Evolutionary conservation across 2,888 invertebrate species (phyloP).

Genomic region (Saturnia pavonia): DNA sequence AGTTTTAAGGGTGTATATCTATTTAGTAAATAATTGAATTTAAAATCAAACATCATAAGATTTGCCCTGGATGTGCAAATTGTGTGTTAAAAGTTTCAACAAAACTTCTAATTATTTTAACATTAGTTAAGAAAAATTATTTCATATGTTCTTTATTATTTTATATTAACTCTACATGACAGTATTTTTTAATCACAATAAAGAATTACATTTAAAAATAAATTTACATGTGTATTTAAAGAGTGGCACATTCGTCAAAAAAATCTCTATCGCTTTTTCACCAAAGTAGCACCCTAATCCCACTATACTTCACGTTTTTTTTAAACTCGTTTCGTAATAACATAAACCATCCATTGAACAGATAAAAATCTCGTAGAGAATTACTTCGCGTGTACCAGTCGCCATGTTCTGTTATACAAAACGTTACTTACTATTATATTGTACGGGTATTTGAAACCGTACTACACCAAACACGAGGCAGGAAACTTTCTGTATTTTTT

Average conservation of each 20-base stretch:
- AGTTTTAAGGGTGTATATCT: too few relatives aligned
- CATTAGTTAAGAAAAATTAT: too few relatives aligned
- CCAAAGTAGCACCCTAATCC: conserved; percentile 23
- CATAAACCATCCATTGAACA: conserved; percentile 75
- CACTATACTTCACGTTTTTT: conserved; percentile 54
- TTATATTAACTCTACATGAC: too few relatives aligned
- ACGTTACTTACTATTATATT: conserved; percentile 10
- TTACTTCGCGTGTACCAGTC: conserved; percentile 68
- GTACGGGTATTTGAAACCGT: not conserved
- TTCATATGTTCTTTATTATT: too few relatives aligned
- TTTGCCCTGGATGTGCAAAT: too few relatives aligned
- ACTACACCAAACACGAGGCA: not conserved
- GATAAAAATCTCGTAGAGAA: conserved; percentile 69
- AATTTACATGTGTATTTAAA: not conserved
- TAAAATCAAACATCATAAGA: too few relatives aligned
- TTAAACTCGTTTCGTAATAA: conserved; percentile 64
- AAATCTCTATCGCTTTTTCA: not conserved
- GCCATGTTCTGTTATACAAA: conserved; percentile 22
- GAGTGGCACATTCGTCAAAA: not conserved
- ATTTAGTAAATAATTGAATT: too few relatives aligned
- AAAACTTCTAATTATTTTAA: too few relatives aligned
- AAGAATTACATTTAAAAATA: not conserved
- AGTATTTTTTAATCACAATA: not conserved
- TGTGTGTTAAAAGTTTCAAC: too few relatives aligned
- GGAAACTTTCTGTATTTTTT: not conserved